Evolutionary conservation across 2,888 invertebrate genomes (phyloP).

Genomic region (Parthenolecanium corni): DNA sequence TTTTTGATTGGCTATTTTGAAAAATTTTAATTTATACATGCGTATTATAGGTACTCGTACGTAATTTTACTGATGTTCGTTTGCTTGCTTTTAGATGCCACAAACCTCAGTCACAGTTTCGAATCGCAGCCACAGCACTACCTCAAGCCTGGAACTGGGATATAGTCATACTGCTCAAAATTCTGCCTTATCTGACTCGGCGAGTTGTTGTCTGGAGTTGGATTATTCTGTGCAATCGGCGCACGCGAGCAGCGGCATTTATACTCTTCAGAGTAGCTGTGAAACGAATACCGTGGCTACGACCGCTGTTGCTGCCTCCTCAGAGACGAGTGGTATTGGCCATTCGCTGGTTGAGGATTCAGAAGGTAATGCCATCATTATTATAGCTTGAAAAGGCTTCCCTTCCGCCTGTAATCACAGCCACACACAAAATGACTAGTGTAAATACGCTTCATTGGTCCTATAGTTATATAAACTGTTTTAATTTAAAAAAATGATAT

Average conservation of each 20-base stretch:
- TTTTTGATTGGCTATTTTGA: too few relatives aligned
- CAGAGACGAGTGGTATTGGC: slow-evolving; percentile 38
- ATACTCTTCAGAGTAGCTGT: slow-evolving; percentile 54
- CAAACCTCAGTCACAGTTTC: slow-evolving; percentile 7
- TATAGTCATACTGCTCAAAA: slow-evolving; percentile 81
- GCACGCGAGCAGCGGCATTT: slow-evolving; percentile 67
- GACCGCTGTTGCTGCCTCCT: slow-evolving; percentile 32
- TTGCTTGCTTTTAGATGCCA: too few relatives aligned
- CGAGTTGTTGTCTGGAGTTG: slow-evolving; percentile 53
- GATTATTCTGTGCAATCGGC: slow-evolving; percentile 44
- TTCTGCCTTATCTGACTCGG: slow-evolving; percentile 58
- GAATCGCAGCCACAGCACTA: slow-evolving; percentile 41
- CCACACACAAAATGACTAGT: too few relatives aligned
- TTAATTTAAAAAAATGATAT: too few relatives aligned
- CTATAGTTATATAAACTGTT: too few relatives aligned
- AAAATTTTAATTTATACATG: too few relatives aligned
- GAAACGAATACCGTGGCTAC: slow-evolving; percentile 44
- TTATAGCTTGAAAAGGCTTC: too few relatives aligned
- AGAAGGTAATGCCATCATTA: too few relatives aligned
- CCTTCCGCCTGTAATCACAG: too few relatives aligned
- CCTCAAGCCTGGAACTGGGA: slow-evolving; percentile 70
- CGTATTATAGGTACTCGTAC: too few relatives aligned
- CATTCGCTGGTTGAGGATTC: slow-evolving; percentile 32
- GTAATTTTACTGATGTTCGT: too few relatives aligned
- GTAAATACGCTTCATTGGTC: too few relatives aligned